Conservation (phyloP, 2,888 invertebrate species). For the Dendrolimus pini region DNA sequence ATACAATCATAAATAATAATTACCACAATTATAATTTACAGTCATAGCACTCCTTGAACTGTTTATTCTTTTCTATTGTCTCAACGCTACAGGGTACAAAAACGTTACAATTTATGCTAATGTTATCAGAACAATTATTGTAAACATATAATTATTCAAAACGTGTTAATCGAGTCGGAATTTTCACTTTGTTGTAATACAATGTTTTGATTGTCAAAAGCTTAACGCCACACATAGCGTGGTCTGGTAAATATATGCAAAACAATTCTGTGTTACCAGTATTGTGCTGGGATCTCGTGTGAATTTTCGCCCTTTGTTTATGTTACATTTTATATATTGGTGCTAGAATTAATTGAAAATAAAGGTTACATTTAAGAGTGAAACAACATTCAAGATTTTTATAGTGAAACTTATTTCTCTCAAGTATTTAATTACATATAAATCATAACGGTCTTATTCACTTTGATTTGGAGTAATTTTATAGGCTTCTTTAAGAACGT, state of each 20-base stretch:
- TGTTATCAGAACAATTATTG: slow-evolving; percentile 31
- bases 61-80: slow-evolving; percentile 10
- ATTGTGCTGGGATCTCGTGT: background rate
- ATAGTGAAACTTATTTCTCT: too few relatives aligned
- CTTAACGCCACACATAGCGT: slow-evolving; percentile 15
- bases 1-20: background rate
- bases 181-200: slow-evolving; percentile 19
- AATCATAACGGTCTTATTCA: too few relatives aligned
- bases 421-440: too few relatives aligned
- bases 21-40: background rate
- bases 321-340: background rate
- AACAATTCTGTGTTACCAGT: background rate
- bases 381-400: too few relatives aligned
- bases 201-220: slow-evolving; percentile 59
- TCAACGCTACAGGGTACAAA: slow-evolving; percentile 15
- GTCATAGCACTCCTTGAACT: slow-evolving; percentile 2
- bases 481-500: too few relatives aligned
- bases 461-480: too few relatives aligned
- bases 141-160: slow-evolving; percentile 42
- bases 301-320: background rate
- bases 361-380: background rate
- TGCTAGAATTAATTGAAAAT: background rate
- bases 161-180: slow-evolving; percentile 48
- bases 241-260: background rate
- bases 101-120: slow-evolving; percentile 28